Evolutionary conservation across 2,113 vertebrate species (phyloP).

Genomic region (Electrona antarctica): DNA sequence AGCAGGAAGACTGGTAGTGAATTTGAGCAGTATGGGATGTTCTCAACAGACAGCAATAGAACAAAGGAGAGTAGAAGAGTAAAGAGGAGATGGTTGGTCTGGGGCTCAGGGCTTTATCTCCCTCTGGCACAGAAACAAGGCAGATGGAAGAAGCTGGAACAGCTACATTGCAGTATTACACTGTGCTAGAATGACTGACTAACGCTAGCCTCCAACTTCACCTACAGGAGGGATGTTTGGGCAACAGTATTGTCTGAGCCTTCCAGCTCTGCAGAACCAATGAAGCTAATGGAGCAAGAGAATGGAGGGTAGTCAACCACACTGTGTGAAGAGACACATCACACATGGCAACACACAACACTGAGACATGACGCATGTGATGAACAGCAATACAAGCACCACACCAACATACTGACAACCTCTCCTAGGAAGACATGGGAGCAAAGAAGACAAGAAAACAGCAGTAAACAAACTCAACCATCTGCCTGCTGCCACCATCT

Average conservation of each 20-base stretch:
- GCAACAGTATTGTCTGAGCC: conserved; percentile 12
- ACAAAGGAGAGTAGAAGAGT: conserved; percentile 33
- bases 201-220: neutral
- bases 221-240: conserved; percentile 37
- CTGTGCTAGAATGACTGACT: conserved; percentile 1
- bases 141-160: conserved; percentile 17
- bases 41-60: conserved; percentile 13
- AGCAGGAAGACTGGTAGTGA: conserved; percentile 1
- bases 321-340: neutral
- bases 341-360: neutral
- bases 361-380: too few species aligned
- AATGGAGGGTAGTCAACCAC: neutral
- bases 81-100: conserved; percentile 38
- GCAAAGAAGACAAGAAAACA: conserved; percentile 9
- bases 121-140: conserved; percentile 25
- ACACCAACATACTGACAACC: conserved; percentile 18
- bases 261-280: conserved; percentile 20
- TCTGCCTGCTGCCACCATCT: conserved; percentile 63
- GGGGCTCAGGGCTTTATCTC: conserved; percentile 25
- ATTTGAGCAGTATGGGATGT: conserved; percentile 17
- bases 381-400: conserved; percentile 11
- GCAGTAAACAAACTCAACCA: conserved; percentile 62
- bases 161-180: conserved; percentile 4
- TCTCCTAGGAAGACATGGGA: conserved; percentile 19
- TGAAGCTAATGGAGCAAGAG: conserved; percentile 37